Percentiles rank a stretch among this genome's conserved stretches.
phyloP scores from a whole-genome alignment of 1,140 invertebrate genomes.

The Pissodes strobi region DNA sequence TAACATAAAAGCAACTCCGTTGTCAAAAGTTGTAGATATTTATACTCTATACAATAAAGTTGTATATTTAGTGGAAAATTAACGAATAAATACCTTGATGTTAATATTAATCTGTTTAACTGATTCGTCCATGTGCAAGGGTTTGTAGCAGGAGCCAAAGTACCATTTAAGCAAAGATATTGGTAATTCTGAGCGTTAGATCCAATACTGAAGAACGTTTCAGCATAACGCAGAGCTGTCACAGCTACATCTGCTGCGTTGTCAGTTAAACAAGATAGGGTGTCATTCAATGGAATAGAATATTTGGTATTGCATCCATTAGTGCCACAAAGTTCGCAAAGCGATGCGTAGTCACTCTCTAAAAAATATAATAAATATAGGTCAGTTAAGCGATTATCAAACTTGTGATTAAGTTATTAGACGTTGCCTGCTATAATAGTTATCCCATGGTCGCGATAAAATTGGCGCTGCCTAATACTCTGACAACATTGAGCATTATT shows the following conservation, averaged over 20 bases:
- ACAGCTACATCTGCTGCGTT: slow-evolving; percentile 62
- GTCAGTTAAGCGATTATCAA: no score
- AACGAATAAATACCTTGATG: slow-evolving; percentile 60
- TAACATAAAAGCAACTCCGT: no score
- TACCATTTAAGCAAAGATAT: slow-evolving; percentile 71
- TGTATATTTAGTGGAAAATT: no score
- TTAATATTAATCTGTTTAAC: slow-evolving; percentile 62
- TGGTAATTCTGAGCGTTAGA: slow-evolving; percentile 33
- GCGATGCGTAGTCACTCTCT: slow-evolving; percentile 59
- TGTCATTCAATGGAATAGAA: slow-evolving; percentile 41
- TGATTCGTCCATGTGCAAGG: slow-evolving; percentile 66
- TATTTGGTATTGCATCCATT: slow-evolving; percentile 30
- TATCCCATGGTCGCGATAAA: no score
- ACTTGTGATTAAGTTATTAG: no score
- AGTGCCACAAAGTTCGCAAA: slow-evolving; percentile 60
- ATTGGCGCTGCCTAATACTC: no score
- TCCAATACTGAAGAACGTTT: slow-evolving; percentile 44
- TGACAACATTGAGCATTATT: no score
- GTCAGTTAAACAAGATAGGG: slow-evolving; percentile 60
- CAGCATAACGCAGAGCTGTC: slow-evolving; percentile 53
- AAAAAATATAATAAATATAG: slow-evolving; percentile 38
- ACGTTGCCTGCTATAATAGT: no score
- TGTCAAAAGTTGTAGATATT: no score
- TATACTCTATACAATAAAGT: no score
- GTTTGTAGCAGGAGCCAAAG: slow-evolving; percentile 39